Percentiles rank a stretch among this genome's conserved stretches.
These are phyloP conservation scores for Butorides virescens DNA, from an alignment of 2,113 vertebrate species.

Conservation along the genomic window DNA sequence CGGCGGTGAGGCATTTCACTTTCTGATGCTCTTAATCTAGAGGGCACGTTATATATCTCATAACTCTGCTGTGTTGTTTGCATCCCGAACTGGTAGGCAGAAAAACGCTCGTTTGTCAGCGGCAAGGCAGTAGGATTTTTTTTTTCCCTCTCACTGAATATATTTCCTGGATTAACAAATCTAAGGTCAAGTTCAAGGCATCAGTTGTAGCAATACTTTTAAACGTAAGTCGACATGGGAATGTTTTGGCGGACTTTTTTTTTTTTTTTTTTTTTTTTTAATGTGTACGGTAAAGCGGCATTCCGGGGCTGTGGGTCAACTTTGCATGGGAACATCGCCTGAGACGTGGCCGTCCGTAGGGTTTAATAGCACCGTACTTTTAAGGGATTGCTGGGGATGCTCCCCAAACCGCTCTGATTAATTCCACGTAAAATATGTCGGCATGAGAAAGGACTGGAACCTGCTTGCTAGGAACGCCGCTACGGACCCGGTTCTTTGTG, in stretches of 20 bases:
- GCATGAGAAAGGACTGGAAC: background rate
- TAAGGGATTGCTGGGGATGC: background rate
- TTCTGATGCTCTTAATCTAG: background rate
- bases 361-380: background rate
- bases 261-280: background rate
- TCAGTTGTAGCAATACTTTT: slow-evolving; percentile 45
- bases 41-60: background rate
- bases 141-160: background rate
- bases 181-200: slow-evolving; percentile 77
- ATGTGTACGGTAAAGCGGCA: background rate
- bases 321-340: background rate
- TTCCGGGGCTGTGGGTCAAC: background rate
- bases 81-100: background rate
- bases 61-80: background rate
- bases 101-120: background rate
- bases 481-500: background rate
- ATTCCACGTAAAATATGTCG: background rate
- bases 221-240: slow-evolving; percentile 23
- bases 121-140: background rate
- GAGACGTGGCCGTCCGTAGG: background rate
- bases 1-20: background rate
- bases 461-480: background rate
- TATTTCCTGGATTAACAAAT: slow-evolving; percentile 63
- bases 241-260: background rate
- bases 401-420: background rate